phyloP scores from a whole-genome alignment of 2,113 vertebrate species.

The Platanista minor region DNA sequence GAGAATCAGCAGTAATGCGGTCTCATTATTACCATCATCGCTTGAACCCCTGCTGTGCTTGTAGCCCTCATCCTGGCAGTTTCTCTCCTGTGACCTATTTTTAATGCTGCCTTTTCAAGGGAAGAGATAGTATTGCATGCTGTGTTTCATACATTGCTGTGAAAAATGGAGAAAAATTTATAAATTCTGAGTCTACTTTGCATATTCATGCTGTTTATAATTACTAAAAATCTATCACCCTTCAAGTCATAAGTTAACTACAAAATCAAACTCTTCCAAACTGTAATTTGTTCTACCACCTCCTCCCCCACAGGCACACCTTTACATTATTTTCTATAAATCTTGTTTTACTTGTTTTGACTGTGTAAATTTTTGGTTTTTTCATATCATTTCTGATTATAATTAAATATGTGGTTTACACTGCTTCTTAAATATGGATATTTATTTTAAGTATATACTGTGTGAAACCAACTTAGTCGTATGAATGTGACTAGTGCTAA shows the following conservation, averaged over 20 bases:
- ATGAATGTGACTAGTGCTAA: neutral
- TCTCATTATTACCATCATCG: neutral
- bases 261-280: constrained; percentile 32
- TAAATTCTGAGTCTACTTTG: constrained; percentile 10
- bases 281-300: neutral
- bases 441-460: constrained; percentile 32
- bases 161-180: constrained; percentile 15
- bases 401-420: constrained; percentile 29
- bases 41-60: neutral
- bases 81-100: neutral
- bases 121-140: neutral
- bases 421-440: constrained; percentile 11
- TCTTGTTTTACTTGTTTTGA: constrained; percentile 39
- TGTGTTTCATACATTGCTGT: constrained; percentile 29
- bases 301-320: neutral
- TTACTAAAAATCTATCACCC: neutral
- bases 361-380: constrained; percentile 16
- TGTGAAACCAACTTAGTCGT: constrained; percentile 17
- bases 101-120: constrained; percentile 11
- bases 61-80: neutral
- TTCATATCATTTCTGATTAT: constrained; percentile 45
- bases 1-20: neutral
- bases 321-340: constrained; percentile 5
- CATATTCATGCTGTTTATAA: neutral
- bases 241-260: constrained; percentile 30